phyloP scores from a whole-genome alignment of 2,888 invertebrate genomes.

The Limnephilus auricula region DNA sequence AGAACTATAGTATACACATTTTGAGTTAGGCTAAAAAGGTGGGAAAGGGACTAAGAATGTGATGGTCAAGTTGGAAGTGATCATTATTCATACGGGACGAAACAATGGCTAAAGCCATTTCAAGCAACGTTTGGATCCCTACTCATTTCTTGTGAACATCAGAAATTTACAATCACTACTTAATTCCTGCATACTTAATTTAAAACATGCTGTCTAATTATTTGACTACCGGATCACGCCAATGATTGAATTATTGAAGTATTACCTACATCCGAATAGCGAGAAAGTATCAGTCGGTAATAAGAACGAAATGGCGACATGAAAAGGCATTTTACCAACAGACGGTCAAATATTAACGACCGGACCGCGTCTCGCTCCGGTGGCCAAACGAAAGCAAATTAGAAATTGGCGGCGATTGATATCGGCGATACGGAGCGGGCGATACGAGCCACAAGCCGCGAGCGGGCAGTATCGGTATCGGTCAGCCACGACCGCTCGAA shows the following conservation, averaged over 20 bases:
- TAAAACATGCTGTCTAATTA: neutral
- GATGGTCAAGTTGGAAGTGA: no score
- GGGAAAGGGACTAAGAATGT: no score
- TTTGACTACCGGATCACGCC: neutral
- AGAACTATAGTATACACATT: no score
- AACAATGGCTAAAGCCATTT: no score
- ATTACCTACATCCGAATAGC: neutral
- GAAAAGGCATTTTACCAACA: neutral
- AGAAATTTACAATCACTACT: neutral
- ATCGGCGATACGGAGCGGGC: neutral
- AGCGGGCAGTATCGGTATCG: neutral
- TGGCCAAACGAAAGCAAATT: slow-evolving; percentile 11
- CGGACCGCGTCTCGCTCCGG: neutral
- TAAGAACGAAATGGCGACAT: neutral
- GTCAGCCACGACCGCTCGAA: neutral
- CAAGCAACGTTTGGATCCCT: neutral
- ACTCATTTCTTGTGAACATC: neutral
- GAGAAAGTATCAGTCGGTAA: neutral
- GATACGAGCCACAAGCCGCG: neutral
- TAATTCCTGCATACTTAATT: neutral
- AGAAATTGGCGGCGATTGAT: slow-evolving; percentile 20
- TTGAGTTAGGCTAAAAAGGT: no score
- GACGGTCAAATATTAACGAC: neutral
- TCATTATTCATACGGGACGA: no score
- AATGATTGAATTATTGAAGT: neutral